Conservation (phyloP, 2,797 vertebrate species). For the Lepilemur septentrionalis region DNA sequence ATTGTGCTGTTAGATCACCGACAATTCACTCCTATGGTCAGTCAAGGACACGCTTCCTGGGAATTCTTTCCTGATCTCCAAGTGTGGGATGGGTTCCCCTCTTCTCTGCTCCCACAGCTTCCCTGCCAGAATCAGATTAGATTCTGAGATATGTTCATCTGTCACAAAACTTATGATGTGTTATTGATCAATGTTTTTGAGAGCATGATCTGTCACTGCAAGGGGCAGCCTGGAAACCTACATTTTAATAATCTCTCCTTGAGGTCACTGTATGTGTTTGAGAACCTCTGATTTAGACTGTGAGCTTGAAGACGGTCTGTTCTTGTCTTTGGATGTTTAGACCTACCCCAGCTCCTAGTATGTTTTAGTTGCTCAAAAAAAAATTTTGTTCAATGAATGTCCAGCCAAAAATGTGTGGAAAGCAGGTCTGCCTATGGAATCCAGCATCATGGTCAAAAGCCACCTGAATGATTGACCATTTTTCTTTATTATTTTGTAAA, state of each 20-base stretch:
- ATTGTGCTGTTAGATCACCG: background rate
- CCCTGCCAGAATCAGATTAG: background rate
- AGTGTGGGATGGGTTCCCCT: background rate
- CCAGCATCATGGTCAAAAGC: background rate
- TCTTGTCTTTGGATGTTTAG: background rate
- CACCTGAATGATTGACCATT: background rate
- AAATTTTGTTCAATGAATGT: background rate
- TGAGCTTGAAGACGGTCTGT: background rate
- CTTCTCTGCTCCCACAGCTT: background rate
- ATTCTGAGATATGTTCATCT: background rate
- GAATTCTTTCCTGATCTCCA: slow-evolving; percentile 5
- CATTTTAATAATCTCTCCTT: background rate
- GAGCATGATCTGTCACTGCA: background rate
- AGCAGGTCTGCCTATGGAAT: background rate
- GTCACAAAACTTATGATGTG: background rate
- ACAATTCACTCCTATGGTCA: background rate
- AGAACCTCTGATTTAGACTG: background rate
- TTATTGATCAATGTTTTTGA: background rate
- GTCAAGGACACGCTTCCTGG: background rate
- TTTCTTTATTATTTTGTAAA: background rate
- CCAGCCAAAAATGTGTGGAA: background rate
- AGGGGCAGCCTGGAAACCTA: background rate
- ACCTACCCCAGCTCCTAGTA: background rate
- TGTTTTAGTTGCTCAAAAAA: background rate
- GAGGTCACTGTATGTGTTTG: background rate